Evolutionary conservation across 2,888 invertebrate genomes (phyloP), one percentile per base, ranked within the genome.

Genomic region (Prosapia bicincta): DNA sequence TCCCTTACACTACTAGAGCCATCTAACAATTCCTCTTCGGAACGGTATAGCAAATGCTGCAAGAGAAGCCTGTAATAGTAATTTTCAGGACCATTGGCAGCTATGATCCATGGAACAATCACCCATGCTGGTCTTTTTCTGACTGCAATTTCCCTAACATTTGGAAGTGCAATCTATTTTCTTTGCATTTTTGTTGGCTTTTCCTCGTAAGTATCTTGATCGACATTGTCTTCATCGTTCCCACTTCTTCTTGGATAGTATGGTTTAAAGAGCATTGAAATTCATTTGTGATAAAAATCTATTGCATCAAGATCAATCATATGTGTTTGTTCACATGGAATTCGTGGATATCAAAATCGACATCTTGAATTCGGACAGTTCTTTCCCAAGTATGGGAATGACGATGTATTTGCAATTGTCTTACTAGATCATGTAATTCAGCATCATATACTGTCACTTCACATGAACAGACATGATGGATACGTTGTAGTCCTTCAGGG

Each of bases 61-160:
- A 82, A 10, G 25, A 83, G 80, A 71, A 83, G 79, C 72, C 82
- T 82, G 77, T 82, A 82, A 73, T 78, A 82, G 80, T 77, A 82
- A 71, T 79, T 79, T 73, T 82, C 83, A 74, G 82, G 80, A 80
- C 82, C 82, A n/a, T 79, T 69, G 24, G 79, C 20, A 75, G 79
- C 80, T 73, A 81, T 78, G 69, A 83, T 83, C 75, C 80, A 81
- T 71, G 78, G 77, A 13, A 79, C 75, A 30, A 76, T 70, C 13
- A 78, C 74, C 13, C 71, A 74, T 26, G 80, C 79, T 3, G 20
- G 26, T 7, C 5, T 9, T 7, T 30, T 30, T 9, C 30, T 30
- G 6, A 30, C 30, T 7, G 7, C 5, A 5, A 69, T 69, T 23
- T 26, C 7, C 24, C n/a, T 69, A 5, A 9, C 7, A n/a, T 23